A percentile compares a stretch with the other conserved stretches of the same genome.
phyloP scores from a whole-genome alignment of 2,113 vertebrate species.

The Pangasianodon gigas region DNA sequence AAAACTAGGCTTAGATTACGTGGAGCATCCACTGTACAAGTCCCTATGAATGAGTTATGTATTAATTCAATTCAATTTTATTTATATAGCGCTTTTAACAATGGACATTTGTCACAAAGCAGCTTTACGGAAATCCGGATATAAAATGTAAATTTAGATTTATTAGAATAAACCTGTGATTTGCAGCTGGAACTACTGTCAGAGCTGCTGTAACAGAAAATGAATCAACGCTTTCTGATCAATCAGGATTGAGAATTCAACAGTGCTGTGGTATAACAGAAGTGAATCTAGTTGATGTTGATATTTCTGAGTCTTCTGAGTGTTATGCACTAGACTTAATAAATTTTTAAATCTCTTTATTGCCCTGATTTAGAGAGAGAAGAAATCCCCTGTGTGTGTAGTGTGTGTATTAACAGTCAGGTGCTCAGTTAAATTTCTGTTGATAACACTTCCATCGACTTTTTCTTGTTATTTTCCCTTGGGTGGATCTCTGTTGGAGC shows the following conservation, averaged over 20 bases:
- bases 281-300: neutral
- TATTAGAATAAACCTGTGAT: neutral
- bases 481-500: slow-evolving; percentile 13
- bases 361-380: neutral
- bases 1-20: too few relatives aligned
- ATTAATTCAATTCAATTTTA: neutral
- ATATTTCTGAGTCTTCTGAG: neutral
- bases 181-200: neutral
- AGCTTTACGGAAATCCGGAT: neutral
- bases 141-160: too few relatives aligned
- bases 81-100: too few relatives aligned
- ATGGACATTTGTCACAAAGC: neutral
- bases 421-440: neutral
- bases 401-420: neutral
- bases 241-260: neutral
- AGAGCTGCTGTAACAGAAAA: neutral
- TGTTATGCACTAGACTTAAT: neutral
- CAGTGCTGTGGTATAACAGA: neutral
- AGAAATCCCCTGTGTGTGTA: neutral
- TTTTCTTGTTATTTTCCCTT: neutral
- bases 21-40: too few relatives aligned
- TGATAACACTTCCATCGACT: neutral
- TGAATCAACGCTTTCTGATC: neutral
- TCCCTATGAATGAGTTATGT: too few relatives aligned
- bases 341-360: neutral